Evolutionary conservation across 2,797 vertebrate genomes (phyloP).

Genomic region (Synanceia verrucosa): DNA sequence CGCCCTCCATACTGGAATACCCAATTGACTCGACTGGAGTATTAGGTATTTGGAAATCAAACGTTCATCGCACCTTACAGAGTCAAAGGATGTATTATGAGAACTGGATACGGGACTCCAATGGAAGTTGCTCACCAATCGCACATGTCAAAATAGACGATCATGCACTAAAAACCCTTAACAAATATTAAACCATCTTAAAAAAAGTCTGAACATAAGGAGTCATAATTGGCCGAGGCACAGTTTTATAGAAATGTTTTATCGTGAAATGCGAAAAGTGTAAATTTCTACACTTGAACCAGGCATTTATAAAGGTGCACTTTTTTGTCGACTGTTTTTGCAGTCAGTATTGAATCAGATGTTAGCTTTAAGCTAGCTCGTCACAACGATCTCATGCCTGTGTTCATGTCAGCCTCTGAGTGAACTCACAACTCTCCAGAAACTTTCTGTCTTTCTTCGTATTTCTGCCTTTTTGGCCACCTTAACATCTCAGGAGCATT

Average conservation of each 20-base stretch:
- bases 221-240: background rate
- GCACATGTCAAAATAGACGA: background rate
- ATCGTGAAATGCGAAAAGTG: background rate
- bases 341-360: background rate
- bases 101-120: slow-evolving; percentile 69
- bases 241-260: background rate
- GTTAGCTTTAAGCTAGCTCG: background rate
- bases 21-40: slow-evolving; percentile 98
- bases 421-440: no score
- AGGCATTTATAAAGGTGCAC: background rate
- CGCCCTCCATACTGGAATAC: slow-evolving; percentile 99
- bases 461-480: no score
- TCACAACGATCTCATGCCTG: background rate
- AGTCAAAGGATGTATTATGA: slow-evolving; percentile 76
- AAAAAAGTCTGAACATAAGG: background rate
- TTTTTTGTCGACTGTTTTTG: background rate
- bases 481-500: no score
- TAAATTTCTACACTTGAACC: background rate
- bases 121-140: slow-evolving; percentile 2
- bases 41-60: slow-evolving; percentile 88
- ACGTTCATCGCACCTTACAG: slow-evolving; percentile 39
- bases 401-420: no score
- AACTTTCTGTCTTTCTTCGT: no score
- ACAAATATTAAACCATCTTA: background rate
- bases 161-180: background rate